A percentile compares a stretch with the other conserved stretches of the same genome.
Conservation (phyloP, 2,113 vertebrate genomes). For the Procavia capensis region DNA sequence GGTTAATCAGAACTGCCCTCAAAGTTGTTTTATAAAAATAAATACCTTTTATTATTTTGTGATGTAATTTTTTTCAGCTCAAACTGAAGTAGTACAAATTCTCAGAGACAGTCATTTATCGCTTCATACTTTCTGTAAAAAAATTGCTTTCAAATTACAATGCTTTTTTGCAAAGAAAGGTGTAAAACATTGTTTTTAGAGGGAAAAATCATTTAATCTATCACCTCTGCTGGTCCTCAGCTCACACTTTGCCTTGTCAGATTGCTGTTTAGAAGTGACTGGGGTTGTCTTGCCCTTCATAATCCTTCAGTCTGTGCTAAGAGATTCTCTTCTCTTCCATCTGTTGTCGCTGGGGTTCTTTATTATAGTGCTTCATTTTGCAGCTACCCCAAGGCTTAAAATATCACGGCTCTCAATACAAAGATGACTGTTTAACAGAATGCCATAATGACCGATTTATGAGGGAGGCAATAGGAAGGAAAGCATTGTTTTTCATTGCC, state of each 20-base stretch:
- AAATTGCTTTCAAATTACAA: constrained; percentile 15
- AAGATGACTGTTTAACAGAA: background rate
- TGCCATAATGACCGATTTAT: background rate
- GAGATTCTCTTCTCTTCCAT: background rate
- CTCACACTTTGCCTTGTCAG: background rate
- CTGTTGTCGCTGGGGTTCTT: background rate
- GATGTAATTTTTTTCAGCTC: background rate
- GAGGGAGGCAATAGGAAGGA: background rate
- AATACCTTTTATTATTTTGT: background rate
- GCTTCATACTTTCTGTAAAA: background rate
- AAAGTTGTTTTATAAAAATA: background rate
- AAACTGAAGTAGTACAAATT: background rate
- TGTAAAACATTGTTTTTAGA: background rate
- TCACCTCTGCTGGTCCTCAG: background rate
- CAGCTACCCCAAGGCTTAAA: constrained; percentile 51
- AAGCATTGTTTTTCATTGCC: background rate
- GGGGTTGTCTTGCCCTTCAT: background rate
- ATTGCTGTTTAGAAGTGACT: background rate
- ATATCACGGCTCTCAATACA: background rate
- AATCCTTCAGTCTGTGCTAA: constrained; percentile 41
- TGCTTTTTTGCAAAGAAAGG: constrained; percentile 17
- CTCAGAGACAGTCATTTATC: background rate
- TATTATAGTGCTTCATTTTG: constrained; percentile 37
- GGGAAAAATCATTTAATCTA: background rate
- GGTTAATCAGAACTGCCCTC: background rate